Conservation (phyloP, 2,888 invertebrate species). For the Scelioninae gen. 1 region DNA sequence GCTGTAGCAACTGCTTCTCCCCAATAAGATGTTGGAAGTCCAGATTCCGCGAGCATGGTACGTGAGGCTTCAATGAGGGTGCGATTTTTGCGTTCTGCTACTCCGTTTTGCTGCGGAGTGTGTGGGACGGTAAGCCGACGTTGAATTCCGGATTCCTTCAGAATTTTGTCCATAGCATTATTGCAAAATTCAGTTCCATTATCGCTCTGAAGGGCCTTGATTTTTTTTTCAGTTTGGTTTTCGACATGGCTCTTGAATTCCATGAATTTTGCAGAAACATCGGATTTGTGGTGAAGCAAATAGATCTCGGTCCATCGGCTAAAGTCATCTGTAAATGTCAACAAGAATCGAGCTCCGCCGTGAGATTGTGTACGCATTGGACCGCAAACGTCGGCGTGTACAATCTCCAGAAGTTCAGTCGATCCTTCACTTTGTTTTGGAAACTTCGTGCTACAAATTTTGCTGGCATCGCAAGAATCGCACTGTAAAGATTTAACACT, state of each 20-base stretch:
- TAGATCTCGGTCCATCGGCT: conserved; percentile 69
- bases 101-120: conserved; percentile 29
- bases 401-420: conserved; percentile 61
- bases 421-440: conserved; percentile 42
- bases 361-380: conserved; percentile 6
- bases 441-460: conserved; percentile 61
- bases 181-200: conserved; percentile 40
- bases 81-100: conserved; percentile 25
- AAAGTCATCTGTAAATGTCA: conserved; percentile 73
- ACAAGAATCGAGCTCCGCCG: conserved; percentile 62
- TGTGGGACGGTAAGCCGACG: too few species aligned
- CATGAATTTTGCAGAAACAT: conserved; percentile 5
- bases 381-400: too few species aligned
- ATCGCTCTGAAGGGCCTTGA: conserved; percentile 21
- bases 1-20: conserved; percentile 13
- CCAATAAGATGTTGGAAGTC: conserved; percentile 14
- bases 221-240: conserved; percentile 12
- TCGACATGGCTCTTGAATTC: conserved; percentile 12
- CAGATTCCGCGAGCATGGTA: conserved; percentile 7
- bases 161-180: conserved; percentile 6
- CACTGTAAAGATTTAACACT: conserved; percentile 5
- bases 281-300: conserved; percentile 50
- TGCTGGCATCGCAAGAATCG: conserved; percentile 56
- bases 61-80: conserved; percentile 27
- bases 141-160: conserved; percentile 1